A percentile compares a stretch with the other conserved stretches of the same genome.
phyloP scores from a whole-genome alignment of 2,113 vertebrate genomes.

The Sinocyclocheilus anophthalmus region DNA sequence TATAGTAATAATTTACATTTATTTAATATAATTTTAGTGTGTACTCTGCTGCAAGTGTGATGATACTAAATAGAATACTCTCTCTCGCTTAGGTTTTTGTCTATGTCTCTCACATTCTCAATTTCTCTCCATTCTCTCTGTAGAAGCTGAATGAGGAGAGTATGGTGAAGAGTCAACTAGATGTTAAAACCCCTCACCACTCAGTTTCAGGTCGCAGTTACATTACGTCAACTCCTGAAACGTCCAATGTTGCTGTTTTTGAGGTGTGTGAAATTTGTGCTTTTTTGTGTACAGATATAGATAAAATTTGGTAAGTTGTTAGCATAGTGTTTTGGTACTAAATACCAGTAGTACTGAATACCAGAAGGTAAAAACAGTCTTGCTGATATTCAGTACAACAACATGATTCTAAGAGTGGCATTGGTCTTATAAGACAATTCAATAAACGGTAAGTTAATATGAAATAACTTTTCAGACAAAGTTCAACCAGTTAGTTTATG shows the following conservation, averaged over 20 bases:
- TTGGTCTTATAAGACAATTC: too few species aligned
- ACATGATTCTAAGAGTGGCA: not conserved
- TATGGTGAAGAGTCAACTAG: constrained; percentile 73
- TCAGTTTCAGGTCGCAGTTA: constrained; percentile 79
- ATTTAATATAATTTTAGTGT: not conserved
- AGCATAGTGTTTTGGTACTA: not conserved
- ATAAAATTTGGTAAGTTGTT: not conserved
- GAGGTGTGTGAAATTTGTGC: constrained; percentile 74
- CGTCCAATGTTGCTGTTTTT: constrained; percentile 82
- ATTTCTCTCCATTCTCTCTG: not conserved
- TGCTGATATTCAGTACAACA: too few species aligned
- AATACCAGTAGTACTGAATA: constrained; percentile 8
- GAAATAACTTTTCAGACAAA: not conserved
- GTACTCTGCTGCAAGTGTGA: not conserved
- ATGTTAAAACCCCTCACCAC: constrained; percentile 75
- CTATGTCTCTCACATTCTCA: constrained; percentile 33
- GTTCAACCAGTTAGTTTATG: not conserved
- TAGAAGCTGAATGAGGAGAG: constrained; percentile 80
- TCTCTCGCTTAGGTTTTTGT: constrained; percentile 22
- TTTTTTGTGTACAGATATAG: not conserved
- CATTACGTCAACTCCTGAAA: constrained; percentile 73
- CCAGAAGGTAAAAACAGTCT: not conserved
- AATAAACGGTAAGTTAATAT: not conserved
- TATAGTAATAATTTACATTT: constrained; percentile 50
- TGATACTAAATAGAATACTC: not conserved